A percentile compares a stretch with the other conserved stretches of the same genome.
Evolutionary conservation across 2,888 invertebrate genomes (phyloP).

Genomic region (Omphaloscelis lunosa): DNA sequence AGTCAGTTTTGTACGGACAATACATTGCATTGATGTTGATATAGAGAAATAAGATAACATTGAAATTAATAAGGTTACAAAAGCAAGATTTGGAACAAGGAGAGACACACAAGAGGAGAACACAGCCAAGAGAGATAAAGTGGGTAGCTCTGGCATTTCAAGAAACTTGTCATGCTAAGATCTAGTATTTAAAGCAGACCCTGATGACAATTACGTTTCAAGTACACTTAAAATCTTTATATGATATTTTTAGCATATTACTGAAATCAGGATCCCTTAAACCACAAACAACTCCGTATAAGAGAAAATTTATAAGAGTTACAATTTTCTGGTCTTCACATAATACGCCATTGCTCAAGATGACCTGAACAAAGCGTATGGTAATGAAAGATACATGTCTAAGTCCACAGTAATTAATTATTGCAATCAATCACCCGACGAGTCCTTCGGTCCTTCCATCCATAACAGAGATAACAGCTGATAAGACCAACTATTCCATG

Average conservation of each 20-base stretch:
- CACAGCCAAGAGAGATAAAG: not conserved
- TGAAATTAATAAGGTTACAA: not conserved
- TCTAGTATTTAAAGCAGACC: not conserved
- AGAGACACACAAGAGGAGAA: not conserved
- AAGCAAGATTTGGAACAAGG: not conserved
- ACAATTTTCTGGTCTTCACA: not conserved
- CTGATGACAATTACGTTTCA: not conserved
- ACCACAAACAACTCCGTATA: too few species aligned
- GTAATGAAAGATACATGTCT: slow-evolving; percentile 1
- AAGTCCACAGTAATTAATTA: slow-evolving; percentile 17
- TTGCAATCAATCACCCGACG: slow-evolving; percentile 36
- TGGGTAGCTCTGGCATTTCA: not conserved
- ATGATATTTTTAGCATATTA: not conserved
- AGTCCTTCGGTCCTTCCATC: slow-evolving; percentile 11
- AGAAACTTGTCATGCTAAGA: not conserved
- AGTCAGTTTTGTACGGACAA: not conserved
- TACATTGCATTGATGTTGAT: not conserved
- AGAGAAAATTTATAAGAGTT: not conserved
- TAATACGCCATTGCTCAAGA: not conserved
- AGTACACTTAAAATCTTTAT: not conserved
- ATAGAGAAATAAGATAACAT: not conserved
- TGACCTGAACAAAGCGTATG: not conserved
- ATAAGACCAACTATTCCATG: slow-evolving; percentile 21
- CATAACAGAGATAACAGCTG: slow-evolving; percentile 27
- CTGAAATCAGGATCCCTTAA: not conserved